A percentile compares a stretch with the other conserved stretches of the same genome.
Conservation (phyloP, 2,888 invertebrate genomes). For the Eupithecia dodoneata region DNA sequence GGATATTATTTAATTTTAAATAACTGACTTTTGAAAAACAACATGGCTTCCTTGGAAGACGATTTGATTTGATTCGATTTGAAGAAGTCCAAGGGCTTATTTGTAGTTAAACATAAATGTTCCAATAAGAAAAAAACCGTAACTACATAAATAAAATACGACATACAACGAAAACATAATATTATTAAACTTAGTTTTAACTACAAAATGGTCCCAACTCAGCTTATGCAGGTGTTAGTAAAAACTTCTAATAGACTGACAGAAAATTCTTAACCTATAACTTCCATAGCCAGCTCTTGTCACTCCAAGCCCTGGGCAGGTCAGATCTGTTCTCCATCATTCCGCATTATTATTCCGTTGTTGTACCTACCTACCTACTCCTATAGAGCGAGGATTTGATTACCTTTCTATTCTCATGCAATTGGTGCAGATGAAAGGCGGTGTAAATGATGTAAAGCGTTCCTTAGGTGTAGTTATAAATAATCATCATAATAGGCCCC, state of each 20-base stretch:
- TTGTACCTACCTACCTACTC: conserved; percentile 19
- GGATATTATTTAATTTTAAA: no score
- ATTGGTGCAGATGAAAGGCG: conserved; percentile 57
- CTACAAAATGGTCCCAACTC: no score
- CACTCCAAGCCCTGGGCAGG: conserved; percentile 25
- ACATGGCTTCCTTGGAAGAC: neutral
- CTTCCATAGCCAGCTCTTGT: conserved; percentile 4
- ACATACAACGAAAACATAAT: no score
- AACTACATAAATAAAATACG: no score
- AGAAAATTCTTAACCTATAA: neutral
- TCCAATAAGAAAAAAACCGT: no score
- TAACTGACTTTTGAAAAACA: neutral
- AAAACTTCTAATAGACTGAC: neutral
- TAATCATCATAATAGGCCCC: no score
- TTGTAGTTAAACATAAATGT: no score
- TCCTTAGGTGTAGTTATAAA: neutral
- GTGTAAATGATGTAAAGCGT: conserved; percentile 30
- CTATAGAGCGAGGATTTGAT: conserved; percentile 53
- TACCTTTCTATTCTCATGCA: conserved; percentile 64
- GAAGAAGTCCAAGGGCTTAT: neutral
- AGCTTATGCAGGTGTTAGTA: no score
- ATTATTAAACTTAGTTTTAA: no score
- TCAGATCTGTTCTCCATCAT: conserved; percentile 36
- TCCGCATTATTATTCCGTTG: conserved; percentile 43
- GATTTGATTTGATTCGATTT: no score